Evolutionary conservation across 2,888 invertebrate genomes (phyloP), one percentile per base, ranked within the genome.

Genomic region (Drosophila trichaetosa): DNA sequence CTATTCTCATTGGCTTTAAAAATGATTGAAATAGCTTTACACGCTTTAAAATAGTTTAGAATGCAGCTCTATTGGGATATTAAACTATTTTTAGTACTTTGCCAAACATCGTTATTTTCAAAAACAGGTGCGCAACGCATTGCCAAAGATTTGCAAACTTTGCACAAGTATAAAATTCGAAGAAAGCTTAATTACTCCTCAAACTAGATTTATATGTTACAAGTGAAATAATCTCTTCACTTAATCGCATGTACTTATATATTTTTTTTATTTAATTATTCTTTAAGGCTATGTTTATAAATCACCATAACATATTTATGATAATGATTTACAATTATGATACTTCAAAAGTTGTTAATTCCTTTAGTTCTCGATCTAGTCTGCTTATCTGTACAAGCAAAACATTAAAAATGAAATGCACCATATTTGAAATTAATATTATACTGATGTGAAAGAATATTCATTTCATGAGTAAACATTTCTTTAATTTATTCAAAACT

Each of bases 191-290:
- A 46, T 21, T 46, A 24, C 4, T 24, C 1, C 46, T 46, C 8
- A 24, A 46, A 16, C 7, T 21, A 21, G 4, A 8, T 21, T 46
- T 4, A 8, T 16, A 16, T 7, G 21, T 16, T 16, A 21, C 21
- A 46, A 21, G 2, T 24, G 13, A 21, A 24, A 46, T 8, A 24
- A 24, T 13, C 13, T 42, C 21, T 13, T 13, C 10, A 11, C 11
- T 11, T 1, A 40, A 40, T n/a, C 13, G 7, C 0, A 24, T 24
- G 24, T 8, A 4, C 1, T 24, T 46, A 0, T 2, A 8, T 8
- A n/a, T 16, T 8, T 21, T 16, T 1, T 31, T 31, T 31, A 31
- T 3, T 31, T 10, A 3, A 4, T 0, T 24, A 16, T 6, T 13
- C 11, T 2, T 6, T 2, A 42, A 42, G 1, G 40, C 1, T 40